Base-by-base conservation (phyloP, 2,113 vertebrate species). In the Odontesthes bonariensis region DNA sequence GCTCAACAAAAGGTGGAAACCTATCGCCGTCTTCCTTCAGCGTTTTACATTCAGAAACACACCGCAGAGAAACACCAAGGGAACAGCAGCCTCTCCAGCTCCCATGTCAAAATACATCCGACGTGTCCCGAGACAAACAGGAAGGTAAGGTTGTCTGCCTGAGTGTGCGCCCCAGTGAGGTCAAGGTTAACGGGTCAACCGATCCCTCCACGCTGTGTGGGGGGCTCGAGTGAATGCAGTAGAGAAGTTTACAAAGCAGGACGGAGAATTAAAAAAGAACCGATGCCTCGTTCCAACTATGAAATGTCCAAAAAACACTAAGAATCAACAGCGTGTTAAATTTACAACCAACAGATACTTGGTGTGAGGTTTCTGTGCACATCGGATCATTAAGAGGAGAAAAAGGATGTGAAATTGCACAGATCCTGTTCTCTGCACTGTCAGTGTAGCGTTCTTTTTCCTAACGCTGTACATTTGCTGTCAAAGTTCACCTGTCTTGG, bases 91-190 rank as follows among this genome's bases (percentile, higher is more conserved):
- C 11, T 63, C 56, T 74, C 75, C n/a, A 35, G 72, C 63, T 63
- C 40, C 32, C 61, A 38, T 58, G 64, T 89, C 77, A 85, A 81
- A 73, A 38, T 22, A 32, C 81, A 82, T 86, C 73, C 73, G 49
- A 69, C 6, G 64, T 65, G 69, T 62, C 70, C 3, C 0, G 2
- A n/a, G 69, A 69, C 81, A 31, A 14, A 27, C 23, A 81, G 71
- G 75, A 88, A 70, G 67, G 69, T 16, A 14, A 42, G 40, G 40
- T 7, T 42, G 35, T 31, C 1, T 53, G 52, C 52, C 62, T 66
- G 53, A 19, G 53, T 44, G 35, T n/a, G n/a, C n/a, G 27, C 27
- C 27, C 27, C 73, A 80, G 84, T 82, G 73, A 84, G 80, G 49
- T 56, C 72, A 11, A 33, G 68, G 77, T 85, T 33, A 70, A 20